Base-by-base conservation (phyloP, 1,140 invertebrate species). In the Tenebrio molitor region DNA sequence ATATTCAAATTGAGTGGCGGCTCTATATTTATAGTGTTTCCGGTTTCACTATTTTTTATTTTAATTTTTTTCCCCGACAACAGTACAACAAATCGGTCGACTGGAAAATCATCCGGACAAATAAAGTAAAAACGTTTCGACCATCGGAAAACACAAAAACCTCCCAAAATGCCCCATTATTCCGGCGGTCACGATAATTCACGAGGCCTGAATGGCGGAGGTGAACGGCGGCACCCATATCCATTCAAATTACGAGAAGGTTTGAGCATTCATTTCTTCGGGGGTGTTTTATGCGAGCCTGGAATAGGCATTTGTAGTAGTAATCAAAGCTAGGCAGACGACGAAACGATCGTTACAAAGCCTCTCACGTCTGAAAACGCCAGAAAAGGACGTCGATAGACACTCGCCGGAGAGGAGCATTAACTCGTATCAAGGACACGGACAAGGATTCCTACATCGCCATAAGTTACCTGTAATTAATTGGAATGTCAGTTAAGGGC, bases 301-400 rank as follows among this genome's bases (percentile, higher is more conserved):
- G 23, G 19, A 58, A 58, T 58, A 58, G 50, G 50, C 50, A 29
- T 58, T 58, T 23, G 21, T 58, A 58, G 50, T 58, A 29, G 50
- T 58, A 58, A 58, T 58, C 50, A 58, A 58, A 58, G 50, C 21
- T 58, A n/a, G 19, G 21, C 50, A 29, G 50, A 58, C 44, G 42
- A 16, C 42, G 14, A 19, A 46, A 46, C 42, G 50, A 58, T 58
- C 50, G 50, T 58, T 58, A 58, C 50, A 29, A 66, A 44, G 36
- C 64, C 19, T 21, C 64, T 66, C 64, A 66, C 64, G 64, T 66
- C 36, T 66, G 64, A 44, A 42, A 41, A 42, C 64, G 42, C 44
- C 64, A 66, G 64, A 66, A 66, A 42, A 58, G 50, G 50, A 58
- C 50, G 29, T 58, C 50, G 16, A 50, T 29, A 58, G 12, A 58